Percentiles rank a stretch among this genome's conserved stretches.
These are phyloP conservation scores for Carassius auratus DNA, from an alignment of 2,113 vertebrate genomes.

Conservation along the genomic window DNA sequence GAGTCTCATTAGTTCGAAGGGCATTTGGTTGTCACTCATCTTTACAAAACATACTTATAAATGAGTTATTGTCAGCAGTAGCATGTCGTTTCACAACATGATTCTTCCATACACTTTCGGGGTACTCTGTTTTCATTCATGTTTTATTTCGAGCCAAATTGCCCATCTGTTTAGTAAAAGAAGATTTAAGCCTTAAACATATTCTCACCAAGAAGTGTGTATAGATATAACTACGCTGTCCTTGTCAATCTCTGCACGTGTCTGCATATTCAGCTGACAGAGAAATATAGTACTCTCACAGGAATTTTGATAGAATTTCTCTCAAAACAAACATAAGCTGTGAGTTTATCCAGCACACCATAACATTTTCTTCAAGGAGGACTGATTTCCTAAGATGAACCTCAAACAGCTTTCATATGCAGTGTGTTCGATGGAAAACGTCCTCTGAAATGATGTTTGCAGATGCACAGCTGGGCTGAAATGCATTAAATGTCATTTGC, in stretches of 20 bases:
- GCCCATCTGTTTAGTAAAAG: conserved; percentile 8
- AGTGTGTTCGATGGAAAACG: not conserved
- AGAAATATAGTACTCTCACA: conserved; percentile 2
- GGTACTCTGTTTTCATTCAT: not conserved
- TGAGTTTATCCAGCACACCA: conserved; percentile 25
- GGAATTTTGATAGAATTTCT: conserved; percentile 36
- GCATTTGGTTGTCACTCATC: conserved; percentile 72
- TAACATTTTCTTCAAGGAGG: conserved; percentile 36
- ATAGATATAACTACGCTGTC: conserved; percentile 6
- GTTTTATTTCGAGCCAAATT: not conserved
- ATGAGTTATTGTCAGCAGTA: conserved; percentile 52
- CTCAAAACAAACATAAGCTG: conserved; percentile 36
- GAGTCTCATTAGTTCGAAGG: conserved; percentile 73
- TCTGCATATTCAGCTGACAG: conserved; percentile 15
- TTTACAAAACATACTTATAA: conserved; percentile 58
- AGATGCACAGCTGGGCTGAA: conserved; percentile 56
- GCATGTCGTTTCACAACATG: not conserved
- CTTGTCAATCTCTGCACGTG: conserved; percentile 18
- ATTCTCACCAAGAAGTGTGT: not conserved
- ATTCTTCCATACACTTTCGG: not conserved
- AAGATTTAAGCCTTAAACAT: conserved; percentile 17
- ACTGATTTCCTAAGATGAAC: conserved; percentile 36
- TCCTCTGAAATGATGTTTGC: conserved; percentile 51
- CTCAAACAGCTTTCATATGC: conserved; percentile 15
- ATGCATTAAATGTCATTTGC: conserved; percentile 70